Conservation (phyloP, 2,888 invertebrate genomes). For the Ferrisia virgata region DNA sequence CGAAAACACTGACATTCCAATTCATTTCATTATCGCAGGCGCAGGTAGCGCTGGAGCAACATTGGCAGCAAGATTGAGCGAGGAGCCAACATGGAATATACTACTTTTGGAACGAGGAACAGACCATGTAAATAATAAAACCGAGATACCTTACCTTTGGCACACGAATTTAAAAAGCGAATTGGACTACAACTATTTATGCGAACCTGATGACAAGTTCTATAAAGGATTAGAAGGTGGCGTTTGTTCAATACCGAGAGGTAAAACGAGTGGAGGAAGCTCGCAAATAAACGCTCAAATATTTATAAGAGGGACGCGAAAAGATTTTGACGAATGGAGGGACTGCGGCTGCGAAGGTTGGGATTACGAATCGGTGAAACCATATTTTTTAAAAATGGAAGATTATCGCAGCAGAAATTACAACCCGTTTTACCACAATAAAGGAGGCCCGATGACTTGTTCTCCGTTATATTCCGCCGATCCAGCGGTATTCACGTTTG, state of each 20-base stretch:
- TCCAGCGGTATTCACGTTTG: not conserved
- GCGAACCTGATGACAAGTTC: not conserved
- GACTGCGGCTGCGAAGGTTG: constrained; percentile 14
- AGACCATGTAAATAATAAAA: constrained; percentile 54
- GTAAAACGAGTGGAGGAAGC: not conserved
- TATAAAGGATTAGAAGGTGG: not conserved
- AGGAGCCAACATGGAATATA: constrained; percentile 55
- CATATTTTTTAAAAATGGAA: constrained; percentile 14
- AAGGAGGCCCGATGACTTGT: not conserved
- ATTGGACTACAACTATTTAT: not conserved
- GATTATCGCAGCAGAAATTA: not conserved
- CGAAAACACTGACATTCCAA: constrained; percentile 3
- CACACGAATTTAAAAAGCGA: constrained; percentile 44
- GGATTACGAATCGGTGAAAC: constrained; percentile 7
- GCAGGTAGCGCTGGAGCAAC: constrained; percentile 58
- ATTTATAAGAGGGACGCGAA: not conserved
- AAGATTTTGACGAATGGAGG: constrained; percentile 16
- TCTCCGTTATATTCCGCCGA: not conserved
- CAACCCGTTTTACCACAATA: not conserved
- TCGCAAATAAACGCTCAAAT: not conserved
- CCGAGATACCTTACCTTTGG: constrained; percentile 54
- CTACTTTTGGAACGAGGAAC: constrained; percentile 59
- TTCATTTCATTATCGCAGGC: constrained; percentile 52
- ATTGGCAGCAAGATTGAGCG: constrained; percentile 56
- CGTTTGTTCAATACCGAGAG: not conserved